A percentile compares a stretch with the other conserved stretches of the same genome.
Evolutionary conservation across 2,888 invertebrate genomes (phyloP).

Genomic region (Cosmia pyralina): DNA sequence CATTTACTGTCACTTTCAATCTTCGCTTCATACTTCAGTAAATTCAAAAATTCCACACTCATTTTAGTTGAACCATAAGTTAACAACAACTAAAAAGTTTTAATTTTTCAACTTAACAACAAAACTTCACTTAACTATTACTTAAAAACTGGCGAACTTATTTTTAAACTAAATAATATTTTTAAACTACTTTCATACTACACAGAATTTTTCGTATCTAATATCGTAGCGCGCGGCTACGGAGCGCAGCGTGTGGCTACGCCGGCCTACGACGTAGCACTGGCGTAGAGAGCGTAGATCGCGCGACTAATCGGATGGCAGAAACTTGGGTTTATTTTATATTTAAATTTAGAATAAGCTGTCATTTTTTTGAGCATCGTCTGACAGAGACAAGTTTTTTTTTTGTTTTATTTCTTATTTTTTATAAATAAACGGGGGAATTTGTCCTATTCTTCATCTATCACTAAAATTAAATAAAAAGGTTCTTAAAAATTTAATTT

Average conservation of each 20-base stretch:
- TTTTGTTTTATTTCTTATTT: not conserved
- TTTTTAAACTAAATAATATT: slow-evolving; percentile 35
- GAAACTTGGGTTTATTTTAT: slow-evolving; percentile 47
- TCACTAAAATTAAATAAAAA: not conserved
- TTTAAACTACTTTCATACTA: slow-evolving; percentile 24
- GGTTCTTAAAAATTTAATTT: not conserved
- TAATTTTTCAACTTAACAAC: slow-evolving; percentile 29
- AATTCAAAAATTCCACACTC: slow-evolving; percentile 81
- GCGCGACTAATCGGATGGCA: slow-evolving; percentile 22
- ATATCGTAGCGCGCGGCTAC: slow-evolving; percentile 71
- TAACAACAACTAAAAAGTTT: slow-evolving; percentile 59
- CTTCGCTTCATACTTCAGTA: slow-evolving; percentile 79
- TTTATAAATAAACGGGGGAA: too few species aligned
- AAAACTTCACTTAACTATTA: slow-evolving; percentile 56
- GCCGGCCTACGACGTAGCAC: slow-evolving; percentile 86
- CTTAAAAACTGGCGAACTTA: slow-evolving; percentile 9
- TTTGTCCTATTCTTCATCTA: not conserved
- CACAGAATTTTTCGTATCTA: slow-evolving; percentile 69
- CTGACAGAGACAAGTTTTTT: not conserved
- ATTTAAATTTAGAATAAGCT: slow-evolving; percentile 53
- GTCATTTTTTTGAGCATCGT: slow-evolving; percentile 12
- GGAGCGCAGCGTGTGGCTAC: slow-evolving; percentile 82
- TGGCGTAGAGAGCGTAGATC: slow-evolving; percentile 70
- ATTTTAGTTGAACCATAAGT: slow-evolving; percentile 75
- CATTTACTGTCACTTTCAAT: slow-evolving; percentile 72